Conservation (phyloP, 2,888 invertebrate species). For the Neria commutata region DNA sequence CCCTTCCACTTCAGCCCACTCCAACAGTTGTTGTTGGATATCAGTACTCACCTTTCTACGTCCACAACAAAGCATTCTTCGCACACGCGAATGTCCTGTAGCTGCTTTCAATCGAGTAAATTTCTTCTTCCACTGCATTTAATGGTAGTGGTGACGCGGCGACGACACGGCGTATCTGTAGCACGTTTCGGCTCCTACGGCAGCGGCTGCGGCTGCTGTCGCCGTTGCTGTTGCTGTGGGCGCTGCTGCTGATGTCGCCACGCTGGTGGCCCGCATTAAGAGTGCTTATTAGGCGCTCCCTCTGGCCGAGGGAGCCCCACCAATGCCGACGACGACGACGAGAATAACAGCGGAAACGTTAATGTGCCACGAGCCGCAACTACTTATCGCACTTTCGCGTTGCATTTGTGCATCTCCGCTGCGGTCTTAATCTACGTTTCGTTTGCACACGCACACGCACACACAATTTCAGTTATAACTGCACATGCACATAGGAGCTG, state of each 20-base stretch:
- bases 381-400: not conserved
- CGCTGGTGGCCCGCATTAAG: too few relatives aligned
- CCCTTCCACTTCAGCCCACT: too few relatives aligned
- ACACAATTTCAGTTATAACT: too few relatives aligned
- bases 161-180: conserved; percentile 43
- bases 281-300: not conserved
- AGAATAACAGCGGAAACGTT: too few relatives aligned
- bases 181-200: conserved; percentile 33
- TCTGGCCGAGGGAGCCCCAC: not conserved
- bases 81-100: conserved; percentile 78
- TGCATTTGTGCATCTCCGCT: not conserved
- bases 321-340: not conserved
- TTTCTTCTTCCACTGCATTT: conserved; percentile 85
- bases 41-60: conserved; percentile 80
- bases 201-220: not conserved
- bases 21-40: too few relatives aligned
- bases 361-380: too few relatives aligned
- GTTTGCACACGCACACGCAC: too few relatives aligned
- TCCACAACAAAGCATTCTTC: conserved; percentile 94
- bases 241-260: too few relatives aligned
- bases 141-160: conserved; percentile 53
- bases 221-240: too few relatives aligned
- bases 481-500: too few relatives aligned
- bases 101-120: conserved; percentile 79
- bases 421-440: not conserved